Evolutionary conservation across 2,113 vertebrate genomes (phyloP).

Genomic region (Otis tarda): DNA sequence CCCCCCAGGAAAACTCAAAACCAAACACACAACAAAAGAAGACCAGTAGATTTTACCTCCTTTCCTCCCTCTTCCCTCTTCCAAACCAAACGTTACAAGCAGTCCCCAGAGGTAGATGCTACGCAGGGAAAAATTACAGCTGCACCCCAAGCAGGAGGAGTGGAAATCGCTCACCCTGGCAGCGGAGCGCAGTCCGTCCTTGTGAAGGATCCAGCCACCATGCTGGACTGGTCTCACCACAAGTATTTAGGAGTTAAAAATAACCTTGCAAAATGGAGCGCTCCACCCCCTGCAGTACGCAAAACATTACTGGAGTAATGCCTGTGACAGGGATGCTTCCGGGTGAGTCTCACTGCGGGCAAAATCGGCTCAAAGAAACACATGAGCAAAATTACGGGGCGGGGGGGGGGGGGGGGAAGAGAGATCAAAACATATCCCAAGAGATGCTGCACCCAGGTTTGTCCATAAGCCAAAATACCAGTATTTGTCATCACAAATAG

Average conservation of each 20-base stretch:
- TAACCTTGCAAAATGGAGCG: background rate
- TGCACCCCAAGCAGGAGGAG: background rate
- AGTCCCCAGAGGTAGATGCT: background rate
- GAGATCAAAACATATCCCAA: background rate
- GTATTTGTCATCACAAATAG: background rate
- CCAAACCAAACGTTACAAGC: background rate
- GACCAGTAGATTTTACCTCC: background rate
- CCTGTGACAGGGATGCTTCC: background rate
- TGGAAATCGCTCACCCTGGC: background rate
- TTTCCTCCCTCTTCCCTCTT: background rate
- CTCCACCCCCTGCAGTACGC: background rate
- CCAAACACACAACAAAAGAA: background rate
- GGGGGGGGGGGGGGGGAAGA: no score
- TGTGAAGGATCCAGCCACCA: background rate
- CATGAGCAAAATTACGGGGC: background rate
- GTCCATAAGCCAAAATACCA: background rate
- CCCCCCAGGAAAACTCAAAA: background rate
- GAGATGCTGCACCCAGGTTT: background rate
- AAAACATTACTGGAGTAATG: background rate
- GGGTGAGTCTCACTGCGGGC: fast-evolving
- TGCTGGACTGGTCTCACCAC: background rate
- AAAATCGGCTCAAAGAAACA: background rate
- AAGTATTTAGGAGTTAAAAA: background rate
- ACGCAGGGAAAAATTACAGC: background rate
- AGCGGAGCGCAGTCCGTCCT: background rate